Percentiles rank a stretch among this genome's conserved stretches.
phyloP scores from a whole-genome alignment of 2,797 vertebrate species.

The Hippopotamyrus pictus region DNA sequence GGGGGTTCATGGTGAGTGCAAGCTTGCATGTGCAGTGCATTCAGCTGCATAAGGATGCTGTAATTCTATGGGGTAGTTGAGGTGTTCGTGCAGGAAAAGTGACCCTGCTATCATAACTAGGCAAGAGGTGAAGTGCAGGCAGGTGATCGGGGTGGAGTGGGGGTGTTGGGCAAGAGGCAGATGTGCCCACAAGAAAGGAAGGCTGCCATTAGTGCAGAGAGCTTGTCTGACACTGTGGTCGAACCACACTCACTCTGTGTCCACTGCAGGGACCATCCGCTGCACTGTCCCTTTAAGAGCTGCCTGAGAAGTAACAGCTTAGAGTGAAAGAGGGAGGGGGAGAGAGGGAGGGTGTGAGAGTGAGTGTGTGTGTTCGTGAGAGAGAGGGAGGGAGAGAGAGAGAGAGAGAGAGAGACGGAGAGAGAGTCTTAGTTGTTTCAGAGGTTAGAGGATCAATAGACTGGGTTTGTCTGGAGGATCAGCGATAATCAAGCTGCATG shows the following conservation, averaged over 20 bases:
- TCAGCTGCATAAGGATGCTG: background rate
- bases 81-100: background rate
- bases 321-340: conserved; percentile 64
- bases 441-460: conserved; percentile 89
- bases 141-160: background rate
- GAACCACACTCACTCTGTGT: conserved; percentile 43
- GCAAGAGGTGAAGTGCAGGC: background rate
- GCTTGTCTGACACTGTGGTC: conserved; percentile 47
- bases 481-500: conserved; percentile 72
- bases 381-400: conserved; percentile 49
- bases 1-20: conserved; percentile 2
- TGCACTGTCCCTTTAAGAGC: conserved; percentile 89
- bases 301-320: conserved; percentile 77
- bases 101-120: background rate
- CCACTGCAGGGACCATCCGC: background rate
- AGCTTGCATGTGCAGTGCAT: background rate
- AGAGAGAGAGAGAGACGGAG: conserved; percentile 49
- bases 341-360: conserved; percentile 58
- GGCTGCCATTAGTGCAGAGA: conserved; percentile 47
- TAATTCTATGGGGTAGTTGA: background rate
- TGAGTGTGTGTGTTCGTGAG: conserved; percentile 37
- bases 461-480: conserved; percentile 76
- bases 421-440: conserved; percentile 69
- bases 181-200: conserved; percentile 18
- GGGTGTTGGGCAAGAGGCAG: background rate